Conservation (phyloP, 2,888 invertebrate genomes). For the Leptopilina myrica region DNA sequence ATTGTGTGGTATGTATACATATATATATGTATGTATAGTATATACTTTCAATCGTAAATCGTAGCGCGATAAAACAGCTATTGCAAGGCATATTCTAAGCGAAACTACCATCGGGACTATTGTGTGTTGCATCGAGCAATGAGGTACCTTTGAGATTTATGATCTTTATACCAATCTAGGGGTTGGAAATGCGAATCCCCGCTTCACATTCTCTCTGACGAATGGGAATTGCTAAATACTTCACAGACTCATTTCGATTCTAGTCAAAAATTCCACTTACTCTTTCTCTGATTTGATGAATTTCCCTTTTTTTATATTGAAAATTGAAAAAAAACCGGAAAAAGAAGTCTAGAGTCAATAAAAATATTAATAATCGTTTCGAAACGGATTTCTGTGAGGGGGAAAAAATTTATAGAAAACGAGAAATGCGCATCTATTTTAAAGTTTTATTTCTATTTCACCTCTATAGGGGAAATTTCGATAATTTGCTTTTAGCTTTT, state of each 20-base stretch:
- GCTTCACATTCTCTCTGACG: conserved; percentile 48
- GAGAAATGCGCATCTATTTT: too few species aligned
- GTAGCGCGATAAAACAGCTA: conserved; percentile 65
- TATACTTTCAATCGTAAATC: conserved; percentile 66
- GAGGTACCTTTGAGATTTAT: conserved; percentile 66
- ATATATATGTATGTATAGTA: too few species aligned
- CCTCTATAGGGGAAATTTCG: too few species aligned
- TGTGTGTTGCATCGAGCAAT: conserved; percentile 68
- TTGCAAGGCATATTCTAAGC: conserved; percentile 52
- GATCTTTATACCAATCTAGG: conserved; percentile 60
- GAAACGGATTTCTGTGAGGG: too few species aligned
- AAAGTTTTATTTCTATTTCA: too few species aligned
- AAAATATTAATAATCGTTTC: too few species aligned
- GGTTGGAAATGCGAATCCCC: conserved; percentile 48
- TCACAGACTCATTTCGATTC: not conserved
- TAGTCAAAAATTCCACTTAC: not conserved
- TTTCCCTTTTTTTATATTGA: not conserved
- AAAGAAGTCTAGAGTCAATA: too few species aligned
- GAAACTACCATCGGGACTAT: conserved; percentile 60
- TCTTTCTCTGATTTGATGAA: not conserved
- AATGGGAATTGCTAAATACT: conserved; percentile 52
- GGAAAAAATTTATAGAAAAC: too few species aligned
- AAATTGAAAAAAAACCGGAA: too few species aligned
- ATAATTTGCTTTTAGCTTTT: too few species aligned
- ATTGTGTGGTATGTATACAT: conserved; percentile 48